Evolutionary conservation across 1,140 invertebrate genomes (phyloP).

Genomic region (Zaprionus davidi): DNA sequence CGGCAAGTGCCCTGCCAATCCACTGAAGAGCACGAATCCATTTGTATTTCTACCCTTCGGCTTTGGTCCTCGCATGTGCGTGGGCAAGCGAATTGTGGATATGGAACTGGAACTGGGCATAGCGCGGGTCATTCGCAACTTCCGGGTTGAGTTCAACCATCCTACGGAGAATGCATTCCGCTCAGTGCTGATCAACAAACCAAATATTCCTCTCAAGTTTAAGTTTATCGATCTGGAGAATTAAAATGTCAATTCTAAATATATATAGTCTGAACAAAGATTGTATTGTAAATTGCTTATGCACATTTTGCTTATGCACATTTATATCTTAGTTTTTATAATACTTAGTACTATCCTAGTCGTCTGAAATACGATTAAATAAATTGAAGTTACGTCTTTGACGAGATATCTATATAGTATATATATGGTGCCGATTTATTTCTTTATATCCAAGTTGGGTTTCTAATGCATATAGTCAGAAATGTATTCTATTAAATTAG

Average conservation of each 20-base stretch:
- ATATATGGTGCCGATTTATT: too few species aligned
- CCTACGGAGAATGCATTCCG: slow-evolving; percentile 66
- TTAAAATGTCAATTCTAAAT: slow-evolving; percentile 10
- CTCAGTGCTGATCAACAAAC: slow-evolving; percentile 58
- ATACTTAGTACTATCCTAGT: too few species aligned
- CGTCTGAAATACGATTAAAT: too few species aligned
- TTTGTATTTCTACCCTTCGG: slow-evolving; percentile 88
- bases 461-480: too few species aligned
- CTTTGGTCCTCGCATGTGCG: slow-evolving; percentile 86
- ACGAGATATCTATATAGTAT: too few species aligned
- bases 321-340: too few species aligned
- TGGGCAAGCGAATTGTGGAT: slow-evolving; percentile 89
- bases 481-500: too few species aligned
- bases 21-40: slow-evolving; percentile 85
- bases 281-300: neutral
- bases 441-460: too few species aligned
- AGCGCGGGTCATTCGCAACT: slow-evolving; percentile 86
- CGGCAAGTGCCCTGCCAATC: slow-evolving; percentile 51
- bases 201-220: slow-evolving; percentile 73
- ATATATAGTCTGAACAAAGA: neutral
- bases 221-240: slow-evolving; percentile 67
- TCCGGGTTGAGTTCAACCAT: slow-evolving; percentile 85
- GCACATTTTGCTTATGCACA: too few species aligned
- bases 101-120: slow-evolving; percentile 88
- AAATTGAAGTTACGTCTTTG: too few species aligned